Conservation (phyloP, 53 echinoderm and acorn worm species). For the Astropecten irregularis region DNA sequence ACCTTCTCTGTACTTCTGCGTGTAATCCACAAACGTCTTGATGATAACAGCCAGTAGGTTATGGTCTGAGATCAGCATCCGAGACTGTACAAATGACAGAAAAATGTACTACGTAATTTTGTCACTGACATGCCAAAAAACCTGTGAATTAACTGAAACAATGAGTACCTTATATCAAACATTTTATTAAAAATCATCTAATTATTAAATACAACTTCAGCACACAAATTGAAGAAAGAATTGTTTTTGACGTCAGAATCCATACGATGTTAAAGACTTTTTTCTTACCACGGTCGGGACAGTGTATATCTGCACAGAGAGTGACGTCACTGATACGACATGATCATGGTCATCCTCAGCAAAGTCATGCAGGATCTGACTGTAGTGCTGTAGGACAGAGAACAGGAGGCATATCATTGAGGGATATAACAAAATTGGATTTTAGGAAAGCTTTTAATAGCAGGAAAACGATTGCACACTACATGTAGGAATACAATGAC, state of each 20-base stretch:
- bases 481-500: too few species aligned
- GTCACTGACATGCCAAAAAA: not conserved
- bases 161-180: not conserved
- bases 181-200: not conserved
- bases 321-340: slow-evolving; percentile 83
- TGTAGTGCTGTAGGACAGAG: slow-evolving; percentile 75
- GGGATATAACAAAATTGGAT: not conserved
- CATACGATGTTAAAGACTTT: too few species aligned
- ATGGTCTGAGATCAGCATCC: slow-evolving; percentile 80
- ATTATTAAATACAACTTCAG: not conserved
- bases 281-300: slow-evolving; percentile 94
- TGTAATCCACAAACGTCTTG: slow-evolving; percentile 75
- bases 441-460: too few species aligned
- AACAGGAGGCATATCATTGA: not conserved
- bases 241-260: too few species aligned
- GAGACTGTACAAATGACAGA: slow-evolving; percentile 47
- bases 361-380: slow-evolving; percentile 76
- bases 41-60: slow-evolving; percentile 68
- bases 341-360: slow-evolving; percentile 95
- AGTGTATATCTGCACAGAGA: slow-evolving; percentile 97
- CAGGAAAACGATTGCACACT: too few species aligned
- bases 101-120: too few species aligned
- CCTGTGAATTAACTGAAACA: not conserved
- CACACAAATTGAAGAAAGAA: too few species aligned
- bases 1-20: slow-evolving; percentile 73